Conservation (phyloP, 2,888 invertebrate genomes). For the Drosophila conformis region DNA sequence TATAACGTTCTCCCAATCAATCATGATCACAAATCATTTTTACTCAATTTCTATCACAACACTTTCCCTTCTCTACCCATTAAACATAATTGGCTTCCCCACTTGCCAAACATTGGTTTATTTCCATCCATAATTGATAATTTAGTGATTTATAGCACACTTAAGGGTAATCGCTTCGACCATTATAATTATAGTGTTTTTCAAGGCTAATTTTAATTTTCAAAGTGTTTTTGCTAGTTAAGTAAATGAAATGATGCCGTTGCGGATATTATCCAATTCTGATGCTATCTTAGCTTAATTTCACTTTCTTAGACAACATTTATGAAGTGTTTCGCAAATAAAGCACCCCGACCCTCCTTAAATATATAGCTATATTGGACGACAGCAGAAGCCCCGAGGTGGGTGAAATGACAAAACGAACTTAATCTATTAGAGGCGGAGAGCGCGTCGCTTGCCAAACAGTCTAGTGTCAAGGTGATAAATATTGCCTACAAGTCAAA, state of each 20-base stretch:
- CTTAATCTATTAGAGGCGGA: slow-evolving; percentile 69
- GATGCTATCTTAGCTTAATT: slow-evolving; percentile 41
- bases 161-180: not conserved
- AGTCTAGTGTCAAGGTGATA: slow-evolving; percentile 71
- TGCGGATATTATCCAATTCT: slow-evolving; percentile 58
- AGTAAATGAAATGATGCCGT: slow-evolving; percentile 45
- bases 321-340: slow-evolving; percentile 34
- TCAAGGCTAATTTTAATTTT: not conserved
- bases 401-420: slow-evolving; percentile 71
- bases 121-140: not conserved
- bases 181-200: not conserved
- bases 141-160: not conserved
- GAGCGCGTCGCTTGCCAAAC: slow-evolving; percentile 48
- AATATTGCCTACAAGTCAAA: slow-evolving; percentile 71
- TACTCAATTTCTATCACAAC: not conserved
- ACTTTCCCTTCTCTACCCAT: not conserved
- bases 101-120: not conserved
- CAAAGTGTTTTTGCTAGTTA: not conserved
- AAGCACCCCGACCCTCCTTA: not conserved
- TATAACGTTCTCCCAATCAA: not conserved
- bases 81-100: not conserved
- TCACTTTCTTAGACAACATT: slow-evolving; percentile 21
- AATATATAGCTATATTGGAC: not conserved
- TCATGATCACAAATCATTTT: not conserved
- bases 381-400: slow-evolving; percentile 36